Conservation (phyloP, 2,888 invertebrate species). For the Amitus sp. region DNA sequence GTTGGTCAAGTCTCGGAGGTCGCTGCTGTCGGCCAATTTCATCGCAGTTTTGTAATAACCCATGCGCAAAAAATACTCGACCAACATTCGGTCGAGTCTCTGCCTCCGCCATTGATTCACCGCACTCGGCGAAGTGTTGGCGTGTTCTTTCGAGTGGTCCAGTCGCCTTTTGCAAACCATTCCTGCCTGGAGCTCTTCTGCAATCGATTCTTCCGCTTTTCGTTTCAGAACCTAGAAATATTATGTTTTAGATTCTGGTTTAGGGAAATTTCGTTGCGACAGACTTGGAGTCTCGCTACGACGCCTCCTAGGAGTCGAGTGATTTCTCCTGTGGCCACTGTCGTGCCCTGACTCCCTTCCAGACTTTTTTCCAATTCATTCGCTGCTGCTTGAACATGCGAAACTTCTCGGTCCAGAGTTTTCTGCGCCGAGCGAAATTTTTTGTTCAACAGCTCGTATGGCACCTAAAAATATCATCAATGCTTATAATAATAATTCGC, state of each 20-base stretch:
- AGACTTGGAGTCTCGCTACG: slow-evolving; percentile 83
- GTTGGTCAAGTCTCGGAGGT: slow-evolving; percentile 89
- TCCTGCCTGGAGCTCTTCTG: slow-evolving; percentile 91
- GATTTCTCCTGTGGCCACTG: slow-evolving; percentile 77
- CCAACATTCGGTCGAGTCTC: slow-evolving; percentile 93
- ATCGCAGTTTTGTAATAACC: slow-evolving; percentile 96
- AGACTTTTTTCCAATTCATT: slow-evolving; percentile 82
- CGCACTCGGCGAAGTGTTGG: slow-evolving; percentile 68
- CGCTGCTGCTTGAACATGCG: slow-evolving; percentile 85
- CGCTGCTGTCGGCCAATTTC: slow-evolving; percentile 83
- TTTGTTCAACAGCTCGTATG: slow-evolving; percentile 97
- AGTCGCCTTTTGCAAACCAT: slow-evolving; percentile 91
- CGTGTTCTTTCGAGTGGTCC: slow-evolving; percentile 89
- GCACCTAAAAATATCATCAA: slow-evolving; percentile 75
- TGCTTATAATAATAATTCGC: too few species aligned
- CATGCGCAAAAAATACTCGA: slow-evolving; percentile 93
- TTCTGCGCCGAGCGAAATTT: slow-evolving; percentile 96
- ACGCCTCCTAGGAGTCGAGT: slow-evolving; percentile 86
- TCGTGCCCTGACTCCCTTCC: slow-evolving; percentile 66
- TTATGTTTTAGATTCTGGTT: not conserved
- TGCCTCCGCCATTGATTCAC: slow-evolving; percentile 85
- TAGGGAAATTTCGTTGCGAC: too few species aligned
- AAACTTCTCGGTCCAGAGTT: slow-evolving; percentile 90
- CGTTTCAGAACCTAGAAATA: slow-evolving; percentile 77
- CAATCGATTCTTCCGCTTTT: slow-evolving; percentile 93